Evolutionary conservation across 2,888 invertebrate species (phyloP).

Genomic region (Magallana nippona): DNA sequence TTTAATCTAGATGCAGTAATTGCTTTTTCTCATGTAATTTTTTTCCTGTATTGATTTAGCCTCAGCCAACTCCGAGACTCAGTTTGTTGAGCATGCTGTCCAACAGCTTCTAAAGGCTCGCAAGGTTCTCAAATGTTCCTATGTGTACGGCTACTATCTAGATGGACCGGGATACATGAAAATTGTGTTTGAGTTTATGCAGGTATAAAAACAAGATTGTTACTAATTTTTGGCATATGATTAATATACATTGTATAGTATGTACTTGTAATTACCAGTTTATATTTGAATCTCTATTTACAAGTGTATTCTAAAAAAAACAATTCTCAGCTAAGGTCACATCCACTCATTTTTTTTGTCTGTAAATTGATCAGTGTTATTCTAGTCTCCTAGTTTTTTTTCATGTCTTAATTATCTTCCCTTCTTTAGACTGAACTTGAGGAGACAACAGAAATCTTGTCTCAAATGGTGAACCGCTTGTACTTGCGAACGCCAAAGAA

Average conservation of each 20-base stretch:
- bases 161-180: conserved; percentile 85
- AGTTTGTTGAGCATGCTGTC: conserved; percentile 85
- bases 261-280: neutral
- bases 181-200: conserved; percentile 86
- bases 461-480: conserved; percentile 85
- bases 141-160: conserved; percentile 86
- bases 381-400: too few species aligned
- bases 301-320: too few species aligned
- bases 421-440: conserved; percentile 84
- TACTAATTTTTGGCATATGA: too few species aligned
- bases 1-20: too few species aligned
- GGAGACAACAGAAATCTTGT: conserved; percentile 85
- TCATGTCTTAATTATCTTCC: neutral
- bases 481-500: conserved; percentile 84
- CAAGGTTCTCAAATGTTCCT: conserved; percentile 85
- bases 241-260: too few species aligned
- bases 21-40: too few species aligned
- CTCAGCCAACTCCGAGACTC: conserved; percentile 77
- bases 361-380: too few species aligned
- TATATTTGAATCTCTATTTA: neutral
- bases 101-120: conserved; percentile 84
- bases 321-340: too few species aligned
- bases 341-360: too few species aligned
- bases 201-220: conserved; percentile 80
- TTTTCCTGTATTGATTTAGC: conserved; percentile 56